Evolutionary conservation across 2,888 invertebrate species (phyloP).

Genomic region (Anagyrus pseudococci): DNA sequence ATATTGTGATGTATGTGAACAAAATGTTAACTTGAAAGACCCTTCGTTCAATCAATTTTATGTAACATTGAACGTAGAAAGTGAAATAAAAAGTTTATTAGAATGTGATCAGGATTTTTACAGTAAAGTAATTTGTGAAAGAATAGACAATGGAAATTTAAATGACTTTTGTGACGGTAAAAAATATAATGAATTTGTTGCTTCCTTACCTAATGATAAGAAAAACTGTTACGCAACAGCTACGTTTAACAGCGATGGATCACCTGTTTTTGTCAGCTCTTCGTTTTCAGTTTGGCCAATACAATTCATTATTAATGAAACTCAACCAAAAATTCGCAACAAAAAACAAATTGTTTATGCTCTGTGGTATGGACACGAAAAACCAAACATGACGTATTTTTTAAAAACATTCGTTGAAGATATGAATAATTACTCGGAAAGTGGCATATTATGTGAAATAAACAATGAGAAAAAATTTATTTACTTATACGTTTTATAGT

Average conservation of each 20-base stretch:
- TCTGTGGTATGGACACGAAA: background rate
- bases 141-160: background rate
- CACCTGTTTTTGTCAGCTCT: background rate
- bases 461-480: background rate
- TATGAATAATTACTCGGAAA: background rate
- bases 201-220: background rate
- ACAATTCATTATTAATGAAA: background rate
- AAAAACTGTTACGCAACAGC: background rate
- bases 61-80: background rate
- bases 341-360: background rate
- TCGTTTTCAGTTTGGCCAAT: background rate
- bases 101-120: background rate
- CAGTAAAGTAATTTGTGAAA: background rate
- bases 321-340: background rate
- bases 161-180: background rate
- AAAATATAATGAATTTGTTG: background rate
- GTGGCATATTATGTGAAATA: background rate
- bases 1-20: background rate
- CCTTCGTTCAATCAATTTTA: background rate
- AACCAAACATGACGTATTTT: conserved; percentile 1
- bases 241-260: background rate
- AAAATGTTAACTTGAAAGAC: background rate
- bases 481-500: background rate
- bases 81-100: background rate
- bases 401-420: background rate